phyloP scores from a whole-genome alignment of 2,888 invertebrate species.

The Athalia cordata region DNA sequence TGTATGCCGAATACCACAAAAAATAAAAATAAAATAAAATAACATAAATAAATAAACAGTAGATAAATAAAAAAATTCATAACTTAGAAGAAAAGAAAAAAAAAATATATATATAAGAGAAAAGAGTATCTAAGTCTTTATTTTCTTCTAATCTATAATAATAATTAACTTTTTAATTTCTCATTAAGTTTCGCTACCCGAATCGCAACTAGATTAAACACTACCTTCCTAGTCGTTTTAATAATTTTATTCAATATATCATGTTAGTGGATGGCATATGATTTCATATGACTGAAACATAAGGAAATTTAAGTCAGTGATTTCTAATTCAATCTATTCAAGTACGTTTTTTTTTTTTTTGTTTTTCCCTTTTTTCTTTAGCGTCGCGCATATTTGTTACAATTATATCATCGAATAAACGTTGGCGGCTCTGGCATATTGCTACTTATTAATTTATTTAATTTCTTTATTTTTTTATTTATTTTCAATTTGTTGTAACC shows the following conservation, averaged over 20 bases:
- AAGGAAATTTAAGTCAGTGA: conserved; percentile 15
- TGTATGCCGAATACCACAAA: not conserved
- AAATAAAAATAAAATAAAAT: not conserved
- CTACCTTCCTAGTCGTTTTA: conserved; percentile 5
- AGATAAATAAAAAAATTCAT: not conserved
- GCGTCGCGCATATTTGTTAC: conserved; percentile 21
- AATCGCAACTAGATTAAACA: conserved; percentile 26
- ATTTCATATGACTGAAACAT: conserved; percentile 38
- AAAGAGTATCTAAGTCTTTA: conserved; percentile 30
- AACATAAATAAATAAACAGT: not conserved
- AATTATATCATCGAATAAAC: conserved; percentile 20
- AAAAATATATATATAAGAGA: not conserved
- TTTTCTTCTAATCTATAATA: conserved; percentile 28
- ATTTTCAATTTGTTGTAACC: not conserved
- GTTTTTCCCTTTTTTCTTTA: not conserved
- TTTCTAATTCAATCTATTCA: conserved; percentile 24
- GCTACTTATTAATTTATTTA: not conserved
- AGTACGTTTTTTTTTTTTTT: not conserved
- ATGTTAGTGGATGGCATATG: conserved; percentile 42
- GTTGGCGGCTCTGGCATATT: conserved; percentile 4
- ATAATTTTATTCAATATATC: conserved; percentile 26
- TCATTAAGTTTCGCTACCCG: conserved; percentile 27
- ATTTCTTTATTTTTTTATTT: not conserved
- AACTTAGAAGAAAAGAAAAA: not conserved
- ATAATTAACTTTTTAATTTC: conserved; percentile 31